A percentile compares a stretch with the other conserved stretches of the same genome.
These are phyloP conservation scores for Acanthococcus lagerstroemiae DNA, from an alignment of 2,888 invertebrate species.

Conservation along the genomic window DNA sequence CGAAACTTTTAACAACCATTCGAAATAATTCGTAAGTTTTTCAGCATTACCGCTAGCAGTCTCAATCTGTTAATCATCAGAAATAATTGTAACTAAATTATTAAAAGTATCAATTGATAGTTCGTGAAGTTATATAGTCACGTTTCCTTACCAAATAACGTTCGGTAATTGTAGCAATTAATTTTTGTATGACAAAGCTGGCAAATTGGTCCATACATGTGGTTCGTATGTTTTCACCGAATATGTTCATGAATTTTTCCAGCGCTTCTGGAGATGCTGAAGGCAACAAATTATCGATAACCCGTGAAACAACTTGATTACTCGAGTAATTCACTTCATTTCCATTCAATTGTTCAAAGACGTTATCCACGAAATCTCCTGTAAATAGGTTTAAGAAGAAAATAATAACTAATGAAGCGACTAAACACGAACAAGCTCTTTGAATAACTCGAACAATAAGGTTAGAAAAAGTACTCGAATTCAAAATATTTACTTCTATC, in stretches of 20 bases:
- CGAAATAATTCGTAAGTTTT: conserved; percentile 33
- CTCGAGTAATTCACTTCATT: conserved; percentile 62
- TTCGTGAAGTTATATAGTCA: too few species aligned
- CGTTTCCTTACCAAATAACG: not conserved
- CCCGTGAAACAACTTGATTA: conserved; percentile 70
- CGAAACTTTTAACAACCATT: conserved; percentile 58
- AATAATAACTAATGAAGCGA: not conserved
- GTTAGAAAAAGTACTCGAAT: too few species aligned
- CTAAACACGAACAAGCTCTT: not conserved
- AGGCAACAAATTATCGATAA: conserved; percentile 63
- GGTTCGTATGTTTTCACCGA: conserved; percentile 56
- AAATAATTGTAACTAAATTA: too few species aligned
- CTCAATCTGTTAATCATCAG: too few species aligned
- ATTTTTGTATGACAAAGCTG: conserved; percentile 66
- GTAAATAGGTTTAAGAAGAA: conserved; percentile 39
- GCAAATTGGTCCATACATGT: conserved; percentile 66
- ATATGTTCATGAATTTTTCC: conserved; percentile 51
- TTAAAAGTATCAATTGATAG: too few species aligned
- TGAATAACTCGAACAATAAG: too few species aligned
- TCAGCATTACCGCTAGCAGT: too few species aligned
- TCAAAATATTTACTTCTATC: conserved; percentile 34
- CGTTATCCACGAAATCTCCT: conserved; percentile 62
- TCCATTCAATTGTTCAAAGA: conserved; percentile 58
- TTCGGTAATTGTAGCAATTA: conserved; percentile 47
- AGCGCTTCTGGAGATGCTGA: conserved; percentile 54